phyloP scores from a whole-genome alignment of 2,113 vertebrate species.

The Ageneiosus marmoratus region DNA sequence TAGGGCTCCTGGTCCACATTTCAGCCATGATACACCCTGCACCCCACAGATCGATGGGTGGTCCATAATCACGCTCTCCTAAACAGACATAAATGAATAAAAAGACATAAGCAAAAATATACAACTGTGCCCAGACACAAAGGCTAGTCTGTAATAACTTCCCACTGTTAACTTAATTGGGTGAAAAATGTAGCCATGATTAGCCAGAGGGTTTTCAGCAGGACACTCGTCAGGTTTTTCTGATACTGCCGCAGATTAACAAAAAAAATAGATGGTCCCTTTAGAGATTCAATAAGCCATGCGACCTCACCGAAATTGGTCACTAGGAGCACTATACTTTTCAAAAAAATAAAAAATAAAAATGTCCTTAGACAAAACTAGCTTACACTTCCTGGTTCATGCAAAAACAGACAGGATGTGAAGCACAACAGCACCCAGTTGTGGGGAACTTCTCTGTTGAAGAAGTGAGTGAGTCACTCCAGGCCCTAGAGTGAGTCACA shows the following conservation, averaged over 20 bases:
- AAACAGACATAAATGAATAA: not conserved
- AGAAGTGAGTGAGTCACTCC: too few relatives aligned
- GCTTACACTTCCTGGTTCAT: not conserved
- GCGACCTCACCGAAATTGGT: not conserved
- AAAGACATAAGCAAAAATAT: not conserved
- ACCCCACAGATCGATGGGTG: slow-evolving; percentile 97
- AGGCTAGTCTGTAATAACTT: not conserved
- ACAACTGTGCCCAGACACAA: not conserved
- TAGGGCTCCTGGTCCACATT: slow-evolving; percentile 99
- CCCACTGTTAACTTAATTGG: not conserved
- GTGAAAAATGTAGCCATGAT: not conserved
- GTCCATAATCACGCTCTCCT: slow-evolving; percentile 97
- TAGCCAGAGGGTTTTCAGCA: not conserved
- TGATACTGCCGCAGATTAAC: not conserved
- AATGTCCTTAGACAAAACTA: too few relatives aligned
- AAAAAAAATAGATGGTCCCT: not conserved
- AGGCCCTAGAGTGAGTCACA: too few relatives aligned
- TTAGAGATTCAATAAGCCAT: not conserved
- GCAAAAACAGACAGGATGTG: too few relatives aligned
- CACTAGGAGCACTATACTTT: not conserved
- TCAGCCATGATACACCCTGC: slow-evolving; percentile 98
- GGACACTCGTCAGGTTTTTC: not conserved
- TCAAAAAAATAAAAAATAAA: not conserved
- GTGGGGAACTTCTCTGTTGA: too few relatives aligned
- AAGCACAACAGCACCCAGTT: too few relatives aligned